Conservation (phyloP, 2,888 invertebrate species). For the Calephelis perditalis region DNA sequence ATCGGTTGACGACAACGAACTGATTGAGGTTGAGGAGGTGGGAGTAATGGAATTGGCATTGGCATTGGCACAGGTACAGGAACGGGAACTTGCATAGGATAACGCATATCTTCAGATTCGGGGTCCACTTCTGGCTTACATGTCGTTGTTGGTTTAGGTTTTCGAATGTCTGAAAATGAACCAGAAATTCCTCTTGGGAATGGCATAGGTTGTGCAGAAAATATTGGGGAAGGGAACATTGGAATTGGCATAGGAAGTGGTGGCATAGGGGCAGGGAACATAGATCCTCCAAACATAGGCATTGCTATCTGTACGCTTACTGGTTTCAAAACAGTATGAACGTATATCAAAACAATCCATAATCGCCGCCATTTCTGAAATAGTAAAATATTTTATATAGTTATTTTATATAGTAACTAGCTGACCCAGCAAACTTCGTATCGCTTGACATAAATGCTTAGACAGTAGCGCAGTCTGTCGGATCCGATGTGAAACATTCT, state of each 20-base stretch:
- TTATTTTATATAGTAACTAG: too few relatives aligned
- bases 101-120: not conserved
- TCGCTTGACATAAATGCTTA: too few relatives aligned
- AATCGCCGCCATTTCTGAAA: slow-evolving; percentile 5
- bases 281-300: slow-evolving; percentile 32
- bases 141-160: not conserved
- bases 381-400: not conserved
- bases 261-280: slow-evolving; percentile 36
- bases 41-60: slow-evolving; percentile 1
- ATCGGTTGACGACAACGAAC: not conserved
- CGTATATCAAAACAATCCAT: slow-evolving; percentile 5
- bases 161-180: not conserved
- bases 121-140: not conserved
- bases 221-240: slow-evolving; percentile 38
- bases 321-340: not conserved
- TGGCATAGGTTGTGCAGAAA: slow-evolving; percentile 31
- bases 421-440: too few relatives aligned
- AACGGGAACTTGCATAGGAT: slow-evolving; percentile 7
- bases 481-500: too few relatives aligned
- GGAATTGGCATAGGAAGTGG: slow-evolving; percentile 36
- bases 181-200: not conserved
- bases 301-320: slow-evolving; percentile 1
- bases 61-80: slow-evolving; percentile 7
- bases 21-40: not conserved
- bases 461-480: too few relatives aligned